Conservation (phyloP, 2,797 vertebrate genomes). For the Myotis daubentonii region DNA sequence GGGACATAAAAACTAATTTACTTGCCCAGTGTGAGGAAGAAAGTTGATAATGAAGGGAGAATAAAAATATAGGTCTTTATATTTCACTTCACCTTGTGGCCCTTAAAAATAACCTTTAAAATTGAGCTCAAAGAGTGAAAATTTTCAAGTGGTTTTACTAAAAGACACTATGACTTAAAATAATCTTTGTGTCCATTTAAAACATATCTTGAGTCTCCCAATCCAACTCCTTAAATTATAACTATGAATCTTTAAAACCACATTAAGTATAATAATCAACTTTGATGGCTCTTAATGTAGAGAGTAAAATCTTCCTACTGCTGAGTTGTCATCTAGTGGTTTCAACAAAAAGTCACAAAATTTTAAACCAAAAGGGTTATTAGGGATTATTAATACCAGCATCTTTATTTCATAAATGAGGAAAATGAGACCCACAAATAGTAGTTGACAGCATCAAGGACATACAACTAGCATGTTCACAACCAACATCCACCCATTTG, state of each 20-base stretch:
- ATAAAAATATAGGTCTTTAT: conserved; percentile 29
- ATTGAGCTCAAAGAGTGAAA: conserved; percentile 3
- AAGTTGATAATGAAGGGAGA: background rate
- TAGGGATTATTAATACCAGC: background rate
- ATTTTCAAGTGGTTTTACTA: background rate
- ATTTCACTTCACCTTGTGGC: background rate
- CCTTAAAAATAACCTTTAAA: conserved; percentile 39
- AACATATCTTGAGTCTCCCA: background rate
- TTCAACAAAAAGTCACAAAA: background rate
- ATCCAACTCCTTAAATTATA: background rate
- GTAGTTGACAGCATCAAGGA: background rate
- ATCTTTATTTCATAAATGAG: conserved; percentile 23
- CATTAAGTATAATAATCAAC: conserved; percentile 14
- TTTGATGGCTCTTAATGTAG: background rate
- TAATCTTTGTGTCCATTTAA: conserved; percentile 18
- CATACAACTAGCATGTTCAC: background rate
- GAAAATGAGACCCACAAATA: background rate
- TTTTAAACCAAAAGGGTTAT: background rate
- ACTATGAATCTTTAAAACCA: background rate
- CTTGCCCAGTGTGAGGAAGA: background rate
- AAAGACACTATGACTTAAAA: conserved; percentile 1
- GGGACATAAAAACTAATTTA: background rate
- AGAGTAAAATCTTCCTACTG: background rate
- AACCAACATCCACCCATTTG: background rate
- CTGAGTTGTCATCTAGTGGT: background rate